Conservation (phyloP, 2,797 vertebrate genomes). For the Lepidocolaptes lacrymiger region DNA sequence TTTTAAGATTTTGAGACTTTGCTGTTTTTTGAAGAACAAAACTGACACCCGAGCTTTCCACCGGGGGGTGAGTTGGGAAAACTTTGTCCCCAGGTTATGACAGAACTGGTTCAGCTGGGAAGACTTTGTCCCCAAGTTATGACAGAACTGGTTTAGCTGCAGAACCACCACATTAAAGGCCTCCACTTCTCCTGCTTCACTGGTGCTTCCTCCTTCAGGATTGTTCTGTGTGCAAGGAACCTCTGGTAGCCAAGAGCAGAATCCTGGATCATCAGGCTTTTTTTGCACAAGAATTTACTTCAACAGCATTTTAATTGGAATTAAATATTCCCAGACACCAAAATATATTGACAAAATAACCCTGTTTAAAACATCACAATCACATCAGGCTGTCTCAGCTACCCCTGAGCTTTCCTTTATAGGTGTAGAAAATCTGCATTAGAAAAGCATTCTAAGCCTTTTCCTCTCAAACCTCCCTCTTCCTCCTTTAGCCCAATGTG, state of each 20-base stretch:
- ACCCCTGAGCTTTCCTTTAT: background rate
- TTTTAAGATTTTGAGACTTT: background rate
- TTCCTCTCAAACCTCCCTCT: background rate
- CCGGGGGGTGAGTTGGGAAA: background rate
- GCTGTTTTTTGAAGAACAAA: background rate
- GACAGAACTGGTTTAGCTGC: background rate
- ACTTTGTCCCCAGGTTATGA: background rate
- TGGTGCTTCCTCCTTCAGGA: background rate
- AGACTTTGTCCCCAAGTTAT: background rate
- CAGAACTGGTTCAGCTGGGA: background rate
- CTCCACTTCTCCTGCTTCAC: background rate
- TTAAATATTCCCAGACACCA: background rate
- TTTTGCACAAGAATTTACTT: background rate
- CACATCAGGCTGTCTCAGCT: background rate
- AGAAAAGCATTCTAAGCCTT: background rate
- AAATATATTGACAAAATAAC: background rate
- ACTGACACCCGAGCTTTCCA: background rate
- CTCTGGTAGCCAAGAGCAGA: background rate
- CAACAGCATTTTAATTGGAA: background rate
- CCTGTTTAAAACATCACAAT: background rate
- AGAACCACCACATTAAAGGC: background rate
- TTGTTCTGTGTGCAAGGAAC: background rate
- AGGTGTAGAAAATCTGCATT: background rate
- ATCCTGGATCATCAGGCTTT: background rate
- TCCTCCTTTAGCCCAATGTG: background rate